phyloP scores from a whole-genome alignment of 2,113 vertebrate species.

The Sinocyclocheilus anophthalmus region DNA sequence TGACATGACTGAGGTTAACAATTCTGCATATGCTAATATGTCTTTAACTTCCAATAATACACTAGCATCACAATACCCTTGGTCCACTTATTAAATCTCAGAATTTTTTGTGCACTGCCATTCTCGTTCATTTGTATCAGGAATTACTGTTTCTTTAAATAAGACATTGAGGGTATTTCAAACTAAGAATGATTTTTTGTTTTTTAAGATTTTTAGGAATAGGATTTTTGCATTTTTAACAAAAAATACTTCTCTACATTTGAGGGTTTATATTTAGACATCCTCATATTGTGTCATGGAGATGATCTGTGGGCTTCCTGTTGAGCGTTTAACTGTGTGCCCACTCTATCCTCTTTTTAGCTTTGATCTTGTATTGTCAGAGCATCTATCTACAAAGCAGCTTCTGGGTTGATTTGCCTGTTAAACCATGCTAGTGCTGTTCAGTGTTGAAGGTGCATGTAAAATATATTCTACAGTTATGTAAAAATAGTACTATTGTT shows the following conservation, averaged over 20 bases:
- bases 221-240: not conserved
- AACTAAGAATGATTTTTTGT: not conserved
- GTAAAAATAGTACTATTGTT: not conserved
- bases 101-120: not conserved
- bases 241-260: not conserved
- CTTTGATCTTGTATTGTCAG: conserved; percentile 43
- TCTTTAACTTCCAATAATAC: not conserved
- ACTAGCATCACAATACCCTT: not conserved
- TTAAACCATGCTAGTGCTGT: not conserved
- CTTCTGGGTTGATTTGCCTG: conserved; percentile 60
- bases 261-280: not conserved
- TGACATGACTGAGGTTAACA: not conserved
- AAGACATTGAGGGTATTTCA: too few species aligned
- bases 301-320: conserved; percentile 44
- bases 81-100: not conserved
- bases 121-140: not conserved
- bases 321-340: not conserved
- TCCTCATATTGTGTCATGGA: not conserved
- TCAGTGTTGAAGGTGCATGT: not conserved
- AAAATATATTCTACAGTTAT: not conserved
- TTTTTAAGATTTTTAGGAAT: not conserved
- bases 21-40: not conserved
- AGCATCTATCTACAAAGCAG: conserved; percentile 40
- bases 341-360: not conserved
- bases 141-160: not conserved